Evolutionary conservation across 2,797 vertebrate species (phyloP), one percentile per base, ranked within the genome.

Genomic region (Gastrophryne carolinensis): DNA sequence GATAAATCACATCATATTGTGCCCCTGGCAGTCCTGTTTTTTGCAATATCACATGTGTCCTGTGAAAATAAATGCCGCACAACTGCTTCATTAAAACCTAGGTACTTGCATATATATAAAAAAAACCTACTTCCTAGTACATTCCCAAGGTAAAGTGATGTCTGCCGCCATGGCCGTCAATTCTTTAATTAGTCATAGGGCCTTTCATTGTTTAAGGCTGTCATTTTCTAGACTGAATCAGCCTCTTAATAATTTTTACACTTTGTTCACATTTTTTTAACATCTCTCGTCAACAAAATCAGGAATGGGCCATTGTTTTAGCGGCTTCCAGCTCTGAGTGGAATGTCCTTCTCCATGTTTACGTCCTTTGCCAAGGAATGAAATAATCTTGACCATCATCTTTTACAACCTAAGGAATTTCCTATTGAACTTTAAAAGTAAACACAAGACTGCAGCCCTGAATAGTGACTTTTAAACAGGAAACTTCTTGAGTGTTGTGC

Each of bases 271-370:
- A 44, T 49, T 37, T 69, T n/a, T 24, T 56, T 23, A 13, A 10
- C 7, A 15, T 17, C 34, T 76, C 27, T 24, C 58, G 63, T 63
- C 34, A 47, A 34, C 26, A 47, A 12, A 13, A 19, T 54, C 12
- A 35, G 26, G 32, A 12, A n/a, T 54, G 58, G 15, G 15, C 74
- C 53, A 77, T 78, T 78, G 75, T 80, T 73, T 4, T 37, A 76
- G 72, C 60, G 30, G 29, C 29, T 30, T 73, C 37, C 60, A 58
- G 21, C 35, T 23, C 27, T 24, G 6, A 27, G 21, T 50, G 67
- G 67, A 78, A 78, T 72, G 67, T 78, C n/a, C 32, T 54, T 30
- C 27, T 44, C 54, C n/a, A 63, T 78, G 52, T 65, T 78, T 78
- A 41, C 26, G 35, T 35, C 23, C 32, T 39, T 49, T 37, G 19